Percentiles rank a stretch among this genome's conserved stretches.
Evolutionary conservation across 1,140 invertebrate genomes (phyloP).

Genomic region (Drosophila subobscura): DNA sequence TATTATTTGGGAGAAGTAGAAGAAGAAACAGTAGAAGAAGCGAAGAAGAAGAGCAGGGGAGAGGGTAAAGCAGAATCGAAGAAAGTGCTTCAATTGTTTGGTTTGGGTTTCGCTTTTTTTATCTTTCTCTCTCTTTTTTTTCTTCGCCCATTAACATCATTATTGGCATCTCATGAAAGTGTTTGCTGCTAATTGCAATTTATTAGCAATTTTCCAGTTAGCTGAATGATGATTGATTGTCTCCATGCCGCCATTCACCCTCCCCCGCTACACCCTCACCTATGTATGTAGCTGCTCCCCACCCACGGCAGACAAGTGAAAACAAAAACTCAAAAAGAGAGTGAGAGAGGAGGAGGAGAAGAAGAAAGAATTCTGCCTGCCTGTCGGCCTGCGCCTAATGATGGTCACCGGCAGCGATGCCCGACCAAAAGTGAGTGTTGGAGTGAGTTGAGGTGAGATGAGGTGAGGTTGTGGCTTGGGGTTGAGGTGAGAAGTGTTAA

Average conservation of each 20-base stretch:
- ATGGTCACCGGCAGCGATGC: too few relatives aligned
- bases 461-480: not conserved
- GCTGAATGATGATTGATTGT: constrained; percentile 55
- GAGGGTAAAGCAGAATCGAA: constrained; percentile 1
- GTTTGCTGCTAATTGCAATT: constrained; percentile 52
- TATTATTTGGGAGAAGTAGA: not conserved
- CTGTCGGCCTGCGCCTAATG: too few relatives aligned
- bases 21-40: not conserved
- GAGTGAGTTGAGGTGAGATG: too few relatives aligned
- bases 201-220: constrained; percentile 58
- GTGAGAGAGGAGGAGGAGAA: constrained; percentile 14
- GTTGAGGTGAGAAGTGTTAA: constrained; percentile 78
- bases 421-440: too few relatives aligned
- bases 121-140: not conserved
- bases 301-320: constrained; percentile 13
- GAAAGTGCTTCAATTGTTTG: constrained; percentile 29
- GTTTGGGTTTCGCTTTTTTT: constrained; percentile 34
- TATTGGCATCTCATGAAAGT: constrained; percentile 37
- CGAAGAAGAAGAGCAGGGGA: not conserved
- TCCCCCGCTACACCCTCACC: too few relatives aligned
- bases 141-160: constrained; percentile 14
- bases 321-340: constrained; percentile 20
- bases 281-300: not conserved
- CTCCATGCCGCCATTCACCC: not conserved
- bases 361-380: constrained; percentile 8